Base-by-base conservation (phyloP, 2,888 invertebrate species). In the Maniola hyperantus region DNA sequence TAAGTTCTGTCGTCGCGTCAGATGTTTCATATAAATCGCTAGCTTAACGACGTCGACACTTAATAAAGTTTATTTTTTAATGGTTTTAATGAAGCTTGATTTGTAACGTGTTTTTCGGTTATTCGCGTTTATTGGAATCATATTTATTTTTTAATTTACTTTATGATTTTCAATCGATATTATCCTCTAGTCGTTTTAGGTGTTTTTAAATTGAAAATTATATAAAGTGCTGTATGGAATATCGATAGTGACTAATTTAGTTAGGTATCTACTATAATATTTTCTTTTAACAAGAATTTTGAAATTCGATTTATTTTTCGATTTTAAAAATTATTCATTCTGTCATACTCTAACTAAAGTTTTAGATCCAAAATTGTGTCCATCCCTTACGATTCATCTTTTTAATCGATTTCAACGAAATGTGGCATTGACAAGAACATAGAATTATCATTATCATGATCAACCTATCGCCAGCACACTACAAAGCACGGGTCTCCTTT, bases 21-120 rank as follows among this genome's bases (percentile, higher is more conserved):
- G 77, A 81, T 84, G 87, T 81, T 87, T 80, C 77, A 75, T 81
- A 88, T 88, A 89, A 89, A 89, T 88, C 79, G 80, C 76, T 70
- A 70, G 78, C 77, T 84, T 89, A 88, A 89, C 85, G 87, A 83
- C 79, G 81, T 83, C 82, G 76, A 74, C 83, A 82, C 80, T 78
- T 81, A 79, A 88, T 88, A 88, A 88, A 88, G 84, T 66, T 54
- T 68, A 64, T 70, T 70, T 67, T 66, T 70, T 67, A 66, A 68
- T 65, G 57, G 58, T 58, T 51, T 70, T 65, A 65, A 64, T 64
- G 57, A 15, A 61, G 11, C 51, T 39, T 64, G 64, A 66, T 68
- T 68, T 68, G 64, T 67, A 59, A 63, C 53, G 11, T 64, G 60
- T 55, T 59, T 60, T 64, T 64, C 39, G n/a, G 7, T n/a, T 58